Evolutionary conservation across 2,113 vertebrate species (phyloP), one percentile per base, ranked within the genome.

Genomic region (Ciconia boyciana): DNA sequence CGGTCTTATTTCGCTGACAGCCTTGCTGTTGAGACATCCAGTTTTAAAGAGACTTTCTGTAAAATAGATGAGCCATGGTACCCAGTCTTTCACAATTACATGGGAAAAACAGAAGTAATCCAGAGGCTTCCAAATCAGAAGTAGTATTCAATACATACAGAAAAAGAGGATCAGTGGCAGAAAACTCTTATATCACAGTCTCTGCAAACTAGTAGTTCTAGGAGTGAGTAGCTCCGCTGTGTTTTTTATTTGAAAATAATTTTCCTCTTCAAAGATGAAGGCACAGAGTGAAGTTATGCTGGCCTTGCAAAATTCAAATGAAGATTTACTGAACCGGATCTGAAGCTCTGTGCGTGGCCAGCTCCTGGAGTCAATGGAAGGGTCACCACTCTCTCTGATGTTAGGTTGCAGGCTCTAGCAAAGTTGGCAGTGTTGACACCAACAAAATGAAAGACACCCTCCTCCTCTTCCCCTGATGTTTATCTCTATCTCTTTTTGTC

Each of bases 141-240:
- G 24, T 36, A 76, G 22, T 75, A 75, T 52, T 77, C 10, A 3
- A 28, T 89, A 46, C 3, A 6, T 58, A 15, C 20, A 48, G 65
- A 71, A 89, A 55, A 75, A 83, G 44, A 83, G 25, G 16, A 71
- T 64, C 24, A 62, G 29, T 87, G 77, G 61, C 52, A 51, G 39
- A 64, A 75, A 55, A 6, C 55, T 51, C 22, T 49, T 74, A 5
- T 61, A 48, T 72, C 2, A 2, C 6, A n/a, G 28, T 43, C 22
- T 70, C 43, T 90, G 83, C 58, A 62, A 58, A 16, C 19, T 34
- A 32, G 41, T 26, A 34, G 43, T 77, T 90, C 46, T 75, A 60
- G 32, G 39, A 78, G 25, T 18, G 24, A 83, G 49, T n/a, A 83
- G 26, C 41, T 82, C 11, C 0, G 0, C 72, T 8, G 0, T 58